These are phyloP conservation scores for Sebastes wilsoni DNA, from an alignment of 2,797 vertebrate species.

Conservation along the genomic window DNA sequence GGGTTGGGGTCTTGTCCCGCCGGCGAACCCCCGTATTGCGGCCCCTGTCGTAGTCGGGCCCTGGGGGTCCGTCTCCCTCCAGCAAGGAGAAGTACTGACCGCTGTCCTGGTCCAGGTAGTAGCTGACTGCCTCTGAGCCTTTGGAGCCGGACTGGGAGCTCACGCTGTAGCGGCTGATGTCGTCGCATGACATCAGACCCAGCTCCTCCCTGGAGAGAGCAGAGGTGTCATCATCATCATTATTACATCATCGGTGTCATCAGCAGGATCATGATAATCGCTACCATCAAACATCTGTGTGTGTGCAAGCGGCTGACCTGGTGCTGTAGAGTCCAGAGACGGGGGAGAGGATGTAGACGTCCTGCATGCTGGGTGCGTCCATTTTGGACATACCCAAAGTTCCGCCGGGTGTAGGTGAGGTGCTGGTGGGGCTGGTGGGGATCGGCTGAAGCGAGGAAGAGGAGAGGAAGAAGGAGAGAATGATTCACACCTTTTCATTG, in stretches of 20 bases:
- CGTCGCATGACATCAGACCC: conserved; percentile 90
- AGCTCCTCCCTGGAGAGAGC: conserved; percentile 85
- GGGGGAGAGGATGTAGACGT: conserved; percentile 90
- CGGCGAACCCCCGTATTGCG: conserved; percentile 87
- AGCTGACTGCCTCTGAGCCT: conserved; percentile 89
- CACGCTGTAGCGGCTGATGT: conserved; percentile 89
- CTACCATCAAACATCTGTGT: conserved; percentile 23
- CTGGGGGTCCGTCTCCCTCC: conserved; percentile 84
- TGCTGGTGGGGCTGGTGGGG: conserved; percentile 84
- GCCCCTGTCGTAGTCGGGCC: conserved; percentile 86
- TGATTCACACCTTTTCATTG: neutral
- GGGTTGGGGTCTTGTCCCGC: conserved; percentile 91
- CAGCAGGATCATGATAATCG: conserved; percentile 25
- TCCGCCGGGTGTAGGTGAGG: conserved; percentile 85
- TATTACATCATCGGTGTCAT: conserved; percentile 1
- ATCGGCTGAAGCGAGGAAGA: conserved; percentile 78
- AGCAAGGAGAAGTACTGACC: conserved; percentile 91
- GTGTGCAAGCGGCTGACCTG: conserved; percentile 78
- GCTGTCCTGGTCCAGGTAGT: conserved; percentile 90
- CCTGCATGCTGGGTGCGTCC: conserved; percentile 87
- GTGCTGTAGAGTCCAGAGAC: conserved; percentile 88
- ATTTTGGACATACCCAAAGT: conserved; percentile 89
- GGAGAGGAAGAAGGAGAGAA: neutral
- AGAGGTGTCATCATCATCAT: conserved; percentile 25
- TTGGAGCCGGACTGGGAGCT: conserved; percentile 86